Conservation (phyloP, 2,888 invertebrate genomes). For the Napeogenes inachia region DNA sequence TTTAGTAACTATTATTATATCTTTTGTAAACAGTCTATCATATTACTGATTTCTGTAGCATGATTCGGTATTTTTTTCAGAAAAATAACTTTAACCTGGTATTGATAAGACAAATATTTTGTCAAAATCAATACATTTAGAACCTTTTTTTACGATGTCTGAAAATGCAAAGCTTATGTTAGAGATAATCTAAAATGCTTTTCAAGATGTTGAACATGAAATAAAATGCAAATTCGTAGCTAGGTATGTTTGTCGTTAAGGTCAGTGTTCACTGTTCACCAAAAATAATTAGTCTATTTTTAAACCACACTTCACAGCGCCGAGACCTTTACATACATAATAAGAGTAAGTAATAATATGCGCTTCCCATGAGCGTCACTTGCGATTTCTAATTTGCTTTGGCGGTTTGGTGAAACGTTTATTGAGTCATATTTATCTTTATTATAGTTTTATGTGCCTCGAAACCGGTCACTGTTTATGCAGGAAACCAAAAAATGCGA, state of each 20-base stretch:
- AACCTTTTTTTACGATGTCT: too few species aligned
- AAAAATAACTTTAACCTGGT: too few species aligned
- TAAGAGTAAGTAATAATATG: constrained; percentile 15
- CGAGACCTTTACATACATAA: not conserved
- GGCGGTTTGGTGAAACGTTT: constrained; percentile 30
- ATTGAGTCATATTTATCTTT: constrained; percentile 34
- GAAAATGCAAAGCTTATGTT: too few species aligned
- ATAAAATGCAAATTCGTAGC: too few species aligned
- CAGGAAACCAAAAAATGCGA: constrained; percentile 43
- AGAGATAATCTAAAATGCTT: too few species aligned
- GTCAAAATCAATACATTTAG: too few species aligned
- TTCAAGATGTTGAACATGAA: too few species aligned
- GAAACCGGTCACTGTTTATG: constrained; percentile 36
- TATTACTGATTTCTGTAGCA: too few species aligned
- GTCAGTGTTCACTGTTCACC: not conserved
- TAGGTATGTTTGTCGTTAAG: constrained; percentile 1
- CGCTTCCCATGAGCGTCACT: constrained; percentile 17
- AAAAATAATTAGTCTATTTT: constrained; percentile 7
- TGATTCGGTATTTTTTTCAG: too few species aligned
- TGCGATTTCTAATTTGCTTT: constrained; percentile 15
- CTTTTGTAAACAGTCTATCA: too few species aligned
- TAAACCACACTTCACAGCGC: constrained; percentile 3
- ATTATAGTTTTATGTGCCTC: constrained; percentile 41
- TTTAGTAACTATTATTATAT: too few species aligned
- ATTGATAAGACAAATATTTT: too few species aligned